Conservation (phyloP, 35 echinoderm and acorn worm species). For the Apostichopus parvimensis region DNA sequence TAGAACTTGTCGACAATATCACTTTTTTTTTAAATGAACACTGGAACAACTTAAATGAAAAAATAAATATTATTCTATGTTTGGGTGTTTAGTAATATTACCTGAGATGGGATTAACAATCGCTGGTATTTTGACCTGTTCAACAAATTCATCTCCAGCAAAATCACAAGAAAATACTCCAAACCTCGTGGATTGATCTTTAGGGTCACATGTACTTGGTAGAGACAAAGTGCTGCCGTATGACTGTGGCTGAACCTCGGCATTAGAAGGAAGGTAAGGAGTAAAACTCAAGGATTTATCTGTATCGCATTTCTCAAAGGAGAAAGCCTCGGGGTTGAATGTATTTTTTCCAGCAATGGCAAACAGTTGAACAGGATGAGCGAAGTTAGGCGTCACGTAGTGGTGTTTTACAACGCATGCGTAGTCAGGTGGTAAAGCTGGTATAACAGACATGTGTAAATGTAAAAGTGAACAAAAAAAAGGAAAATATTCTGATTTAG, state of each 20-base stretch:
- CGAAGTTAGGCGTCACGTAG: background rate
- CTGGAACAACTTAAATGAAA: no score
- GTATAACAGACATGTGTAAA: background rate
- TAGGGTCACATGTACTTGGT: background rate
- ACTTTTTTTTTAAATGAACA: no score
- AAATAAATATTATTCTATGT: no score
- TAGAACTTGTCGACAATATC: no score
- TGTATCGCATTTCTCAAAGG: background rate
- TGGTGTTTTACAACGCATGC: background rate
- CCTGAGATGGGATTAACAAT: background rate
- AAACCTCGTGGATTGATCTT: background rate
- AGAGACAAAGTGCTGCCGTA: background rate
- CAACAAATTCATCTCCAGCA: background rate
- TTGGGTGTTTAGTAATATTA: background rate
- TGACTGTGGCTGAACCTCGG: background rate
- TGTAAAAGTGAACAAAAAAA: no score
- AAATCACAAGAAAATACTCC: background rate
- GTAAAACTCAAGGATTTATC: no score
- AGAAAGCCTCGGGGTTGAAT: background rate
- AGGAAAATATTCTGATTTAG: no score
- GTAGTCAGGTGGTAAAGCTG: conserved; percentile 10
- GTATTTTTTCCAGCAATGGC: background rate
- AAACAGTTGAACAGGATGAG: background rate
- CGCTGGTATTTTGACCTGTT: background rate
- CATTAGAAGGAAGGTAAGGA: background rate